A percentile compares a stretch with the other conserved stretches of the same genome.
phyloP scores from a whole-genome alignment of 2,113 vertebrate species.

The Baryphthengus martii region DNA sequence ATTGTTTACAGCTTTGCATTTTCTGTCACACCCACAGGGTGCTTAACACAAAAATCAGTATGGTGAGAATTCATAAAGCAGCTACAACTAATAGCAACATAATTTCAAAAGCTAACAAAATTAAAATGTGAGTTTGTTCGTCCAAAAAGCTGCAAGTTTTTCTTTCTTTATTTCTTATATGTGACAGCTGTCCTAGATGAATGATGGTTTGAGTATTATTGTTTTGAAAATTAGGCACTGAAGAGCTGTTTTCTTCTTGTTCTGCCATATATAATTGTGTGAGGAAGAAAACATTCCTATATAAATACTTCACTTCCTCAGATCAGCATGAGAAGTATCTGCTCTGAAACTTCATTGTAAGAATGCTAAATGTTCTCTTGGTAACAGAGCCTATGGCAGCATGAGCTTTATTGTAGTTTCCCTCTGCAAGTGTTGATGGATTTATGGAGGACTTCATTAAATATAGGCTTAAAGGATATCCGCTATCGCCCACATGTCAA shows the following conservation, averaged over 20 bases:
- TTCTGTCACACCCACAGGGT: neutral
- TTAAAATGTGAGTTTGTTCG: neutral
- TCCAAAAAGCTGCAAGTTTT: neutral
- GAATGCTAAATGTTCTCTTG: slow-evolving; percentile 6
- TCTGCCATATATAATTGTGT: neutral
- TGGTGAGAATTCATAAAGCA: neutral
- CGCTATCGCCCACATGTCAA: slow-evolving; percentile 63
- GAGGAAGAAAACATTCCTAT: neutral
- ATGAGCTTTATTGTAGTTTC: slow-evolving; percentile 64
- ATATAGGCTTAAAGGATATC: slow-evolving; percentile 74
- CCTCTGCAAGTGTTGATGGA: slow-evolving; percentile 67
- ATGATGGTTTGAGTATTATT: neutral
- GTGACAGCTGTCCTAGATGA: neutral
- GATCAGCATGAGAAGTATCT: neutral
- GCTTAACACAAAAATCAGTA: neutral
- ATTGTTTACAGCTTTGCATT: neutral
- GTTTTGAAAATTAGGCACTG: neutral
- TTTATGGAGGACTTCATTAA: slow-evolving; percentile 73
- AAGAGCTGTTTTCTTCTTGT: neutral
- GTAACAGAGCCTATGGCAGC: slow-evolving; percentile 2
- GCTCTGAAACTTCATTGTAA: slow-evolving; percentile 27
- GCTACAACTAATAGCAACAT: neutral
- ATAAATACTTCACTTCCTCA: neutral
- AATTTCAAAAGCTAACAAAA: neutral
- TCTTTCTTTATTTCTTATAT: neutral